Evolutionary conservation across 2,113 vertebrate species (phyloP), one percentile per base, ranked within the genome.

Genomic region (Sebastes fasciatus): DNA sequence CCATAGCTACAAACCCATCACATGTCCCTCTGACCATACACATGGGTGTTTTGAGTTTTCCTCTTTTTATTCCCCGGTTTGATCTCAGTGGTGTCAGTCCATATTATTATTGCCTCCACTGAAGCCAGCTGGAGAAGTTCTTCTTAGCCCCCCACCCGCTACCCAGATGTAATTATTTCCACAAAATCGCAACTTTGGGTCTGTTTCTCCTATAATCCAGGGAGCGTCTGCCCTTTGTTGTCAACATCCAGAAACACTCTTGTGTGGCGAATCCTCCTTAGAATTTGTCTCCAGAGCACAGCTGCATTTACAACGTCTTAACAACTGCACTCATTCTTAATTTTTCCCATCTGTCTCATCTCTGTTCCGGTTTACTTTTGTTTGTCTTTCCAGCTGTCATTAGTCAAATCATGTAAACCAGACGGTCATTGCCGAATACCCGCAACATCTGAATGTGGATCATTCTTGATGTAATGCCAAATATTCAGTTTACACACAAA

Each of bases 1-100:
- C 91, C 80, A 77, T 89, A 76, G 91, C 55, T 80, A 92, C 71
- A 71, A 84, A 49, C 49, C 43, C 76, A 75, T 82, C 54, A 82
- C 87, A 71, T 88, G 85, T 82, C 58, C 82, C 64, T 11, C 48
- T 68, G 58, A 86, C 77, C 3, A 72, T 42, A 34, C 58, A 61
- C 46, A 42, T 11, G 8, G 58, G 13, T 54, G 54, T 71, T 86
- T 77, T 11, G 5, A 79, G 13, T 69, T 80, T 86, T 88, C 68
- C 62, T 34, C 54, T 61, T 61, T 74, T 68, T 73, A 26, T 64
- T 77, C 66, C 42, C 71, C 26, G 68, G 61, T 82, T 86, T 74
- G 52, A 75, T 80, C 78, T 65, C 63, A 62, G 64, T 46, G 21
- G 69, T 75, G 60, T 74, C 21, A 74, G 63, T 62, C 23, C 48